Percentiles rank a stretch among this genome's conserved stretches.
These are phyloP conservation scores for Nephila pilipes DNA, from an alignment of 1,140 invertebrate species.

Conservation along the genomic window DNA sequence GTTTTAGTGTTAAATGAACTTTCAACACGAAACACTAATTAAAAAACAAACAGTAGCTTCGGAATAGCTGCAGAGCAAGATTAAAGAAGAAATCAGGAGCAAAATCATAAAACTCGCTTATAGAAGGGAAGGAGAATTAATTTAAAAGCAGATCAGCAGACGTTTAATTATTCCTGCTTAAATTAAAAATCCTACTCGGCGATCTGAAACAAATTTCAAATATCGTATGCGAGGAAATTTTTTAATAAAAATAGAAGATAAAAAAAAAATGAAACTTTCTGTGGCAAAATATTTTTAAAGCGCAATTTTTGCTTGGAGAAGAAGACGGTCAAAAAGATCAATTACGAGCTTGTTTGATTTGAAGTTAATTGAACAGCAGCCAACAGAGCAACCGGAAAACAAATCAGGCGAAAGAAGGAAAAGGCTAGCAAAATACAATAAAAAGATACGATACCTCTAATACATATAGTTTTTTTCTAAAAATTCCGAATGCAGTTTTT, in stretches of 20 bases:
- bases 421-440: constrained; percentile 5
- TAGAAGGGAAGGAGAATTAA: neutral
- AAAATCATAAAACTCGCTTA: no score
- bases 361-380: constrained; percentile 32
- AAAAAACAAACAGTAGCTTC: no score
- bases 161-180: neutral
- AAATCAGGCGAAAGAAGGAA: constrained; percentile 2
- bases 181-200: neutral
- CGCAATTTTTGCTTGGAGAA: neutral
- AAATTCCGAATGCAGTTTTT: neutral
- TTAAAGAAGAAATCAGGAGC: no score
- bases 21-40: no score
- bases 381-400: constrained; percentile 13
- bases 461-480: neutral
- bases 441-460: neutral
- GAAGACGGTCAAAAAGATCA: neutral
- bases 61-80: no score
- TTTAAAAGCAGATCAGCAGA: neutral
- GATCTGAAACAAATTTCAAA: constrained; percentile 8
- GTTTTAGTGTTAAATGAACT: no score
- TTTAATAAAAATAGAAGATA: no score
- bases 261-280: neutral
- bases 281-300: neutral
- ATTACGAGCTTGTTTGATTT: constrained; percentile 37
- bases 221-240: neutral